These are phyloP conservation scores for Arothron firmamentum DNA, from an alignment of 2,113 vertebrate species.

Conservation along the genomic window DNA sequence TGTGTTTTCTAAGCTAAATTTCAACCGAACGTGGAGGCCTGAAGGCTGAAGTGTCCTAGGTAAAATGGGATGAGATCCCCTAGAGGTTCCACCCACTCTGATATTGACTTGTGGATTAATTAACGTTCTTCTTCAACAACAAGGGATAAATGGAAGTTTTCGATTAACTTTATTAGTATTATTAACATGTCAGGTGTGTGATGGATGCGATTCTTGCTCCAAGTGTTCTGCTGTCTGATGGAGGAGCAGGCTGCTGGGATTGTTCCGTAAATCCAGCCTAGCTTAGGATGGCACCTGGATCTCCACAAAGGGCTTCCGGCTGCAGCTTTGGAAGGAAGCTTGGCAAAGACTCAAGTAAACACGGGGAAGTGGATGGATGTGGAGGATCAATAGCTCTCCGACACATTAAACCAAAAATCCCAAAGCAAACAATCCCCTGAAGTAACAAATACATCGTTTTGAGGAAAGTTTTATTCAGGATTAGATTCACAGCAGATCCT, in stretches of 20 bases:
- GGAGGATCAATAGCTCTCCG: slow-evolving; percentile 16
- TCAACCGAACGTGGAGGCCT: slow-evolving; percentile 18
- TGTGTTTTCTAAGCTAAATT: slow-evolving; percentile 4
- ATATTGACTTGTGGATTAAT: no score
- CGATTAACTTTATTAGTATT: no score
- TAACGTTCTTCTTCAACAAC: no score
- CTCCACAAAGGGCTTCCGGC: slow-evolving; percentile 2
- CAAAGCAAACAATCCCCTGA: neutral
- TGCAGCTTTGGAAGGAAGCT: slow-evolving; percentile 7
- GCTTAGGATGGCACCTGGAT: slow-evolving; percentile 1
- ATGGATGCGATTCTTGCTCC: neutral
- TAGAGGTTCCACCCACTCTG: slow-evolving; percentile 10
- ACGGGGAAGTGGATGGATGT: slow-evolving; percentile 14
- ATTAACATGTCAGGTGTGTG: no score
- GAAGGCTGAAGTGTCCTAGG: slow-evolving; percentile 4
- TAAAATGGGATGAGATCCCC: slow-evolving; percentile 17
- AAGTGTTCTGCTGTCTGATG: slow-evolving; percentile 4
- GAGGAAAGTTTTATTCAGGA: no score
- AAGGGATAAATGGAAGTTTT: no score
- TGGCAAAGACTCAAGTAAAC: slow-evolving; percentile 5
- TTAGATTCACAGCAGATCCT: neutral
- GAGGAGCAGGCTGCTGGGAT: slow-evolving; percentile 24
- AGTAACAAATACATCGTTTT: neutral
- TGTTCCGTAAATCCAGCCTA: slow-evolving; percentile 9
- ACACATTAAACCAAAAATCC: slow-evolving; percentile 1